Evolutionary conservation across 2,888 invertebrate genomes (phyloP).

Genomic region (Athalia cordata): DNA sequence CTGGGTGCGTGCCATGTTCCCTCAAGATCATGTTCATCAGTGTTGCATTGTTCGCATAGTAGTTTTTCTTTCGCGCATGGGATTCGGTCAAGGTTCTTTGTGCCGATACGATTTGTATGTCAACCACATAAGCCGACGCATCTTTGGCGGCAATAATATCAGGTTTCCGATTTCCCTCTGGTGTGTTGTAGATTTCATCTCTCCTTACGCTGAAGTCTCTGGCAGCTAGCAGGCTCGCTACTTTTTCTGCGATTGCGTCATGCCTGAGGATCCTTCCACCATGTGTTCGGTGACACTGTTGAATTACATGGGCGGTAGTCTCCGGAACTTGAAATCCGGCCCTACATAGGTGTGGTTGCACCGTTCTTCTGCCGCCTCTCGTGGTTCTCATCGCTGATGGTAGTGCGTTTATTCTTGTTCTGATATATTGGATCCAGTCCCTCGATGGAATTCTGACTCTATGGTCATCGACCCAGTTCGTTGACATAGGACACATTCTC

Average conservation of each 20-base stretch:
- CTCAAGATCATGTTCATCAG: too few relatives aligned
- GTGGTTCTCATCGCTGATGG: conserved; percentile 55
- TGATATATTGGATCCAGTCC: conserved; percentile 61
- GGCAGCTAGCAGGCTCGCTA: background rate
- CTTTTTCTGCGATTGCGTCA: background rate
- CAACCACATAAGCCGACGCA: too few relatives aligned
- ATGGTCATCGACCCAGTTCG: conserved; percentile 45
- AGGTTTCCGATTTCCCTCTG: too few relatives aligned
- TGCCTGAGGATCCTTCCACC: background rate
- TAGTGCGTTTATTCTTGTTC: conserved; percentile 59
- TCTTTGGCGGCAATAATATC: too few relatives aligned
- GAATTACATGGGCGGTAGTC: background rate
- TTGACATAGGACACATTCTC: background rate
- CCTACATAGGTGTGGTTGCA: background rate
- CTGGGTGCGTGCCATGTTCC: background rate
- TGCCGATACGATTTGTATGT: too few relatives aligned
- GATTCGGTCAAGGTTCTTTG: too few relatives aligned
- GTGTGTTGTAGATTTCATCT: background rate
- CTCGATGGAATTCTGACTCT: conserved; percentile 55
- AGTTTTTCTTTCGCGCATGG: too few relatives aligned
- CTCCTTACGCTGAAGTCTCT: background rate
- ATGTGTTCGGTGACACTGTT: background rate
- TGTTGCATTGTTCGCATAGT: too few relatives aligned
- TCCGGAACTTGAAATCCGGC: background rate
- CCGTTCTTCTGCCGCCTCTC: conserved; percentile 49